Percentiles rank a stretch among this genome's conserved stretches.
Conservation (phyloP, 2,113 vertebrate genomes). For the Oenanthe melanoleuca region DNA sequence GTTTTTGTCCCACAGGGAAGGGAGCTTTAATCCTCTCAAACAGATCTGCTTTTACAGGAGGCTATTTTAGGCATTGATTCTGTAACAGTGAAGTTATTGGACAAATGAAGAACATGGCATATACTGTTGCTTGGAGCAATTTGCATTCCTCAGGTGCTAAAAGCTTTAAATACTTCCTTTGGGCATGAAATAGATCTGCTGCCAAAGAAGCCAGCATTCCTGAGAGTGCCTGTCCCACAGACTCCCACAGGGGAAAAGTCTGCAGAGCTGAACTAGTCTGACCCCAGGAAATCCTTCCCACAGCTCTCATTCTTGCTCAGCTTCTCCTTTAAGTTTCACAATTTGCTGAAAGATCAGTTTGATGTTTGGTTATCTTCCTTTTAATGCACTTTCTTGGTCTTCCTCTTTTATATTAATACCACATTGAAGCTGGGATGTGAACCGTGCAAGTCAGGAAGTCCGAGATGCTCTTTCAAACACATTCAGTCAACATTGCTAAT, state of each 20-base stretch:
- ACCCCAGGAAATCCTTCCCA: constrained; percentile 55
- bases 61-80: constrained; percentile 30
- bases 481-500: not conserved
- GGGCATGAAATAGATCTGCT: constrained; percentile 37
- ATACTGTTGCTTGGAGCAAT: constrained; percentile 1
- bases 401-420: constrained; percentile 6
- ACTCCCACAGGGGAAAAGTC: constrained; percentile 24
- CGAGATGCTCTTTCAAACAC: not conserved
- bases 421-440: constrained; percentile 28
- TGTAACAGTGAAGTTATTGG: constrained; percentile 47
- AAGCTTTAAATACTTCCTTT: constrained; percentile 61
- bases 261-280: constrained; percentile 46
- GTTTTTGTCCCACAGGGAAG: not conserved
- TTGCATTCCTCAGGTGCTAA: constrained; percentile 57
- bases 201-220: constrained; percentile 37
- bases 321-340: constrained; percentile 1
- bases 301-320: not conserved
- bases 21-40: not conserved
- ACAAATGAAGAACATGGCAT: constrained; percentile 27
- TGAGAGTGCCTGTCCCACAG: constrained; percentile 33
- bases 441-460: not conserved
- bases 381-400: not conserved
- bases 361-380: not conserved
- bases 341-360: not conserved
- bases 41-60: constrained; percentile 13